Conservation (phyloP, 2,888 invertebrate genomes). For the Crocallis elinguaria region DNA sequence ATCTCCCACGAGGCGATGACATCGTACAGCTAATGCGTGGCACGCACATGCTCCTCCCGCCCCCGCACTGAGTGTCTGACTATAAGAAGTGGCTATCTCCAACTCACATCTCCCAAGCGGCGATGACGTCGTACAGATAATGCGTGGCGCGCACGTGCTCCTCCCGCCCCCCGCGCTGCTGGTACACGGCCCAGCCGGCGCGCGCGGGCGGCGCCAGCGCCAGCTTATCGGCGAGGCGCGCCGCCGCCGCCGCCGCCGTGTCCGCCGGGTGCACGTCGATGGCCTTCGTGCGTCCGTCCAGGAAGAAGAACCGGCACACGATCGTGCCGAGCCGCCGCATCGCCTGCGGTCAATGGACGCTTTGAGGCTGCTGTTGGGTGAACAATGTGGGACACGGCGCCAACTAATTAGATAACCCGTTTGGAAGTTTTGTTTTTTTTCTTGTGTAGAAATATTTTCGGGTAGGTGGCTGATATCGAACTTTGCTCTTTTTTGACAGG, state of each 20-base stretch:
- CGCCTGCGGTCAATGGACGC: slow-evolving; percentile 83
- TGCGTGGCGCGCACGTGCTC: slow-evolving; percentile 96
- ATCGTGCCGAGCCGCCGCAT: slow-evolving; percentile 96
- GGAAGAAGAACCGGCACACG: slow-evolving; percentile 96
- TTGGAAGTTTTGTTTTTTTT: no score
- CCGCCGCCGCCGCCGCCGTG: slow-evolving; percentile 95
- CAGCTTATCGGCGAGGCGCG: slow-evolving; percentile 94
- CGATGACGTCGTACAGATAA: slow-evolving; percentile 96
- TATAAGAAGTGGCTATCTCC: no score
- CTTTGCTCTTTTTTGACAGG: no score
- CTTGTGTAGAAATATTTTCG: no score
- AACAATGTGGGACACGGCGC: no score
- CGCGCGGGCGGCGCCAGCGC: slow-evolving; percentile 88
- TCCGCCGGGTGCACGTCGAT: slow-evolving; percentile 98
- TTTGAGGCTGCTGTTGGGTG: background rate
- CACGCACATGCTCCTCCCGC: no score
- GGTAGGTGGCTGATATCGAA: no score
- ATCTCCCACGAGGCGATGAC: no score
- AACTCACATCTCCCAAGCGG: slow-evolving; percentile 95
- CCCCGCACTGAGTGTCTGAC: no score
- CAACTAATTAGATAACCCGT: no score
- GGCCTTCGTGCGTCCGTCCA: slow-evolving; percentile 97
- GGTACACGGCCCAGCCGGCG: slow-evolving; percentile 98
- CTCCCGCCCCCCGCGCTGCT: slow-evolving; percentile 93
- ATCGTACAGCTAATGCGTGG: no score